Conservation (phyloP, 2,797 vertebrate species). For the Gobionotothen gibberifrons region DNA sequence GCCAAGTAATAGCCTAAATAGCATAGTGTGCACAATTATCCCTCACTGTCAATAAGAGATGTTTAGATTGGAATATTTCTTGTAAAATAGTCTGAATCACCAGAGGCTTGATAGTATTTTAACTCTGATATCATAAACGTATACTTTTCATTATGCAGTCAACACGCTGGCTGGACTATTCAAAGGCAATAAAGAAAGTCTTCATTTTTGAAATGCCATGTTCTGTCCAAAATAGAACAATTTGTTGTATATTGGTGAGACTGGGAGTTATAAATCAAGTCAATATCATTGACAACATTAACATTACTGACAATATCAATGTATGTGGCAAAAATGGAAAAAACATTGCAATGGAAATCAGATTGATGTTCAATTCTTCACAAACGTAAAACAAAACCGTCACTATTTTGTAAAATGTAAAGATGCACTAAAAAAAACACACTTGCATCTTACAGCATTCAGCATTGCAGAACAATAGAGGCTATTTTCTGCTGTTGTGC, state of each 20-base stretch:
- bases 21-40: constrained; percentile 25
- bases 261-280: background rate
- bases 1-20: constrained; percentile 41
- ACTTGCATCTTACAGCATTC: background rate
- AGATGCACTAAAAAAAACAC: background rate
- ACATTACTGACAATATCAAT: background rate
- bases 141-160: constrained; percentile 34
- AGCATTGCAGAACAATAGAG: background rate
- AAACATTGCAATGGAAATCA: background rate
- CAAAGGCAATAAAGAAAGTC: constrained; percentile 8
- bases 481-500: constrained; percentile 8
- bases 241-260: background rate
- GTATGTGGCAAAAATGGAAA: background rate
- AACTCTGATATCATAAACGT: constrained; percentile 11
- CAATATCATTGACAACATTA: background rate
- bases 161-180: constrained; percentile 4
- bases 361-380: background rate
- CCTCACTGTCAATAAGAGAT: constrained; percentile 21
- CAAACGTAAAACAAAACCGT: background rate
- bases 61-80: constrained; percentile 11
- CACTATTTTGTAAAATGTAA: background rate
- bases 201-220: background rate
- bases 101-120: background rate
- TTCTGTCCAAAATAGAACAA: background rate
- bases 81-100: constrained; percentile 9